Conservation (phyloP, 2,888 invertebrate genomes). For the Drosophila glabriapex region DNA sequence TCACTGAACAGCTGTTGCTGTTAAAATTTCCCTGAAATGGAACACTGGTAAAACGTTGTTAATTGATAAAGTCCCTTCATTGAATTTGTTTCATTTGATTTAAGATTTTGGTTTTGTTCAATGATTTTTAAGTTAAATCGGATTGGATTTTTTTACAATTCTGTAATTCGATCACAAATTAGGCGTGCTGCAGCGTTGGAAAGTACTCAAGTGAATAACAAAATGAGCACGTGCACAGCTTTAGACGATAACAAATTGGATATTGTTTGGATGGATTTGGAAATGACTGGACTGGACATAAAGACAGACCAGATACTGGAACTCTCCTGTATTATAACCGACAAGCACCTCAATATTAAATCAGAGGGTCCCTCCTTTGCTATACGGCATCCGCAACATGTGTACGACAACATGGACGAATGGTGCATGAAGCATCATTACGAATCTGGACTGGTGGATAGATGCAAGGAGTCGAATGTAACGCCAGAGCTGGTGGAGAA, state of each 20-base stretch:
- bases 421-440: constrained; percentile 95
- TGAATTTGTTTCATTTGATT: background rate
- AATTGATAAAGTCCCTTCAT: no score
- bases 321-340: constrained; percentile 95
- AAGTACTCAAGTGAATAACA: constrained; percentile 10
- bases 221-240: constrained; percentile 43
- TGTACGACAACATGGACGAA: constrained; percentile 91
- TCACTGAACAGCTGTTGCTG: constrained; percentile 26
- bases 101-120: background rate
- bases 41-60: background rate
- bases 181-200: background rate
- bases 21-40: constrained; percentile 8
- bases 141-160: constrained; percentile 3
- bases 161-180: constrained; percentile 1
- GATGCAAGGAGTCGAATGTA: constrained; percentile 89
- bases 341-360: constrained; percentile 90
- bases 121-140: constrained; percentile 46
- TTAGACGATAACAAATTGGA: constrained; percentile 18
- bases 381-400: constrained; percentile 90
- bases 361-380: constrained; percentile 91
- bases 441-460: constrained; percentile 93
- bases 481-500: constrained; percentile 90
- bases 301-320: constrained; percentile 93
- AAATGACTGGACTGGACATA: constrained; percentile 96
- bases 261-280: constrained; percentile 92